Evolutionary conservation across 2,113 vertebrate genomes (phyloP).

Genomic region (Eolophus roseicapilla): DNA sequence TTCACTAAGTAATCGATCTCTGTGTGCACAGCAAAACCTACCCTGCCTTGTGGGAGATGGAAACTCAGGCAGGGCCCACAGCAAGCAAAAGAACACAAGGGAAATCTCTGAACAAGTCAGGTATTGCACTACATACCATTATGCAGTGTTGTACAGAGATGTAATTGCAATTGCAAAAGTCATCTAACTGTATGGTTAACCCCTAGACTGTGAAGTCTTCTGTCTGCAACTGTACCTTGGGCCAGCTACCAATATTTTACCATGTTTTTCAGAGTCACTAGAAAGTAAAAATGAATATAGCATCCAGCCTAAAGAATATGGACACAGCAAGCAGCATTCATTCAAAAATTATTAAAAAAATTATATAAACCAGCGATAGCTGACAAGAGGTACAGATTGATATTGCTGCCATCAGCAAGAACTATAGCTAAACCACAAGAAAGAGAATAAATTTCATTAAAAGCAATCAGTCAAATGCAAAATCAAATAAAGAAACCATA

Average conservation of each 20-base stretch:
- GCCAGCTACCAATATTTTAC: not conserved
- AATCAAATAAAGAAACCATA: constrained; percentile 17
- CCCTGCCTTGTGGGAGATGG: not conserved
- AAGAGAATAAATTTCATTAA: constrained; percentile 31
- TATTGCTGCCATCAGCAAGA: constrained; percentile 27
- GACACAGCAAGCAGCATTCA: not conserved
- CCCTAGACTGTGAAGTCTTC: not conserved
- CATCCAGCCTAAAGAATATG: not conserved
- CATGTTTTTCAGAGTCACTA: not conserved
- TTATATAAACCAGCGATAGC: not conserved
- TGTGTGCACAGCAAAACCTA: not conserved
- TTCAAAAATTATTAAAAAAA: not conserved
- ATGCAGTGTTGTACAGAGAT: accelerated
- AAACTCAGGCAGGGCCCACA: not conserved
- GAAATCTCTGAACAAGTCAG: not conserved
- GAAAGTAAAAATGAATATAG: not conserved
- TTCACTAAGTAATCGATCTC: not conserved
- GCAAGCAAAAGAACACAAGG: not conserved
- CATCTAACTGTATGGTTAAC: too few species aligned
- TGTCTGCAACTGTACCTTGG: not conserved
- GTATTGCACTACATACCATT: not conserved
- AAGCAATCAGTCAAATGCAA: not conserved
- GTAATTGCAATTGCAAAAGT: not conserved
- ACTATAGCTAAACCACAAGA: not conserved
- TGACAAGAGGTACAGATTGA: not conserved